phyloP scores from a whole-genome alignment of 2,113 vertebrate species.

The Gadus chalcogrammus region DNA sequence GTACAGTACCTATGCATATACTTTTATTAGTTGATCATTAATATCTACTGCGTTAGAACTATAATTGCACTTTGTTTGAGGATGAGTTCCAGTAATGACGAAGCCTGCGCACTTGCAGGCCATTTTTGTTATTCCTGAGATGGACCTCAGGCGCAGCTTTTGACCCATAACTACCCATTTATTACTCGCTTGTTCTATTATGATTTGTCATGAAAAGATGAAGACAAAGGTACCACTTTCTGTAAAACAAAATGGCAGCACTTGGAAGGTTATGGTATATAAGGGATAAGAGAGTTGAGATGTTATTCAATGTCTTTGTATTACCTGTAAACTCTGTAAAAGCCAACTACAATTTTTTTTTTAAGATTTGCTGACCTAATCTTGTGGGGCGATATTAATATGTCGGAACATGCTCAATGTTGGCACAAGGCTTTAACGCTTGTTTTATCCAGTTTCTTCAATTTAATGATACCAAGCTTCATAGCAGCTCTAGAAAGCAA shows the following conservation, averaged over 20 bases:
- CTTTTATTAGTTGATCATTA: constrained; percentile 57
- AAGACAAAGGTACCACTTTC: constrained; percentile 35
- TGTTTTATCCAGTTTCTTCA: constrained; percentile 34
- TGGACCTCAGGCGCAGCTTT: too few species aligned
- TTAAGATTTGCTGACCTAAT: constrained; percentile 42
- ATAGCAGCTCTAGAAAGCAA: constrained; percentile 53
- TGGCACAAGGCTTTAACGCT: constrained; percentile 39
- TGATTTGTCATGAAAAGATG: too few species aligned
- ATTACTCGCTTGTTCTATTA: neutral
- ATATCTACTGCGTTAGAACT: constrained; percentile 64
- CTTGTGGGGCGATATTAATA: constrained; percentile 35
- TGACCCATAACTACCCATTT: neutral
- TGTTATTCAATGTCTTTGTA: constrained; percentile 54
- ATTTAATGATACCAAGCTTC: constrained; percentile 57
- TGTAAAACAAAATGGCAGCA: too few species aligned
- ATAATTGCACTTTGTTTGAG: constrained; percentile 72
- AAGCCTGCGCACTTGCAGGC: constrained; percentile 47
- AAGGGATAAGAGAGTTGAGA: constrained; percentile 39
- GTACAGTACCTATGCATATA: constrained; percentile 69
- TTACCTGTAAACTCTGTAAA: constrained; percentile 54
- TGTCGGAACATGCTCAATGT: constrained; percentile 43
- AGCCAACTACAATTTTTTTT: constrained; percentile 50
- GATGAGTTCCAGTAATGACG: constrained; percentile 53
- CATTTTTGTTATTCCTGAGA: constrained; percentile 40
- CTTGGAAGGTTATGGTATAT: neutral